Evolutionary conservation across 2,888 invertebrate genomes (phyloP).

Genomic region (Empis livida): DNA sequence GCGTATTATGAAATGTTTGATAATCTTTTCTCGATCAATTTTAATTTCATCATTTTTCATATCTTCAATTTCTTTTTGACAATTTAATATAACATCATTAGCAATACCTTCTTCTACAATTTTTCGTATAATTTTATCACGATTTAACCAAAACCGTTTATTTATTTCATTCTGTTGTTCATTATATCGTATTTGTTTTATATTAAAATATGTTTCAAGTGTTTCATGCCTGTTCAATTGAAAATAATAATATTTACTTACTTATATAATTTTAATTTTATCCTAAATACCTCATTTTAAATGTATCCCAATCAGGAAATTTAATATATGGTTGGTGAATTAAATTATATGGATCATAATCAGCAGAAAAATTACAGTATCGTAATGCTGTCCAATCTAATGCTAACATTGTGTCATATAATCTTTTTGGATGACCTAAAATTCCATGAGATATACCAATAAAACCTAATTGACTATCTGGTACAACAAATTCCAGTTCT

Average conservation of each 20-base stretch:
- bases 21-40: not conserved
- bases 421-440: slow-evolving; percentile 26
- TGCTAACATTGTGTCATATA: slow-evolving; percentile 26
- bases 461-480: slow-evolving; percentile 25
- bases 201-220: not conserved
- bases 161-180: not conserved
- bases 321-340: slow-evolving; percentile 22
- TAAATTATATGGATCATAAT: slow-evolving; percentile 29
- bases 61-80: slow-evolving; percentile 1
- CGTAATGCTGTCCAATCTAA: slow-evolving; percentile 25
- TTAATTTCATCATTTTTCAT: not conserved
- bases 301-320: slow-evolving; percentile 15
- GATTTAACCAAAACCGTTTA: not conserved
- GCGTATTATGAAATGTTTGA: not conserved
- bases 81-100: not conserved
- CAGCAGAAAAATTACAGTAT: slow-evolving; percentile 17
- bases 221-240: not conserved
- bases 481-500: slow-evolving; percentile 28
- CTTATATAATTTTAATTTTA: not conserved
- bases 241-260: not conserved
- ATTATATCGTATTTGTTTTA: not conserved
- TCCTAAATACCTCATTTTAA: not conserved
- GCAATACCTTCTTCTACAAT: not conserved
- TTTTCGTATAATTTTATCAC: not conserved
- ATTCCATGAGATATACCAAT: slow-evolving; percentile 30